Conservation (phyloP, 2,888 invertebrate genomes). For the Drosophila gaucha region DNA sequence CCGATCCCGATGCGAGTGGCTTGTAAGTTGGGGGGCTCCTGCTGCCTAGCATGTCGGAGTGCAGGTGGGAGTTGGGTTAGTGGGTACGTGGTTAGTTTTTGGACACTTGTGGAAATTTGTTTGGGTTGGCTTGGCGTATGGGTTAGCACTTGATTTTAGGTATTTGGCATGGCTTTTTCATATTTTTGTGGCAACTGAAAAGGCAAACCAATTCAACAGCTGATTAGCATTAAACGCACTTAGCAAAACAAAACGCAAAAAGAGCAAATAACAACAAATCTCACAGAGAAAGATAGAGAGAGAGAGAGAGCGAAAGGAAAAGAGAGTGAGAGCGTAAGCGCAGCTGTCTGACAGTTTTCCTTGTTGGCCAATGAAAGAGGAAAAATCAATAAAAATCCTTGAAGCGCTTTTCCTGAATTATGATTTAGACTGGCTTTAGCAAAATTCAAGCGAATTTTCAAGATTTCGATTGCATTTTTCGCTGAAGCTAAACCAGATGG, state of each 20-base stretch:
- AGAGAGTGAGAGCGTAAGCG: slow-evolving; percentile 27
- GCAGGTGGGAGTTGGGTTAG: slow-evolving; percentile 43
- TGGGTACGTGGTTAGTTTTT: slow-evolving; percentile 31
- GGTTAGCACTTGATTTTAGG: slow-evolving; percentile 20
- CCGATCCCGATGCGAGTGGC: slow-evolving; percentile 77
- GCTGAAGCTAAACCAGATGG: not conserved
- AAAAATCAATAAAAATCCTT: slow-evolving; percentile 70
- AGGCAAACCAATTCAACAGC: slow-evolving; percentile 26
- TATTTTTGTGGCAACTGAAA: slow-evolving; percentile 41
- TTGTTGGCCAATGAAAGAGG: slow-evolving; percentile 59
- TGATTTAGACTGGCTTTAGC: not conserved
- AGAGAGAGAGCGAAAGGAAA: not conserved
- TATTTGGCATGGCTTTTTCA: slow-evolving; percentile 27
- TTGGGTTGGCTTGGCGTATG: slow-evolving; percentile 15
- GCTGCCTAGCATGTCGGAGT: slow-evolving; percentile 75
- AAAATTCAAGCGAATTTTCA: not conserved
- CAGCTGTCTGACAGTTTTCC: slow-evolving; percentile 47
- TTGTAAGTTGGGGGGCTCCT: slow-evolving; percentile 83
- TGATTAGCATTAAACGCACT: slow-evolving; percentile 40
- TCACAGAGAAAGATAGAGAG: slow-evolving; percentile 3
- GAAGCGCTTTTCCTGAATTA: slow-evolving; percentile 26
- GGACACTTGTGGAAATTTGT: slow-evolving; percentile 38
- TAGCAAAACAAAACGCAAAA: slow-evolving; percentile 66
- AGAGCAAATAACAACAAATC: not conserved
- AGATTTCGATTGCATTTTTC: too few relatives aligned